Evolutionary conservation across 2,113 vertebrate species (phyloP).

Genomic region (Gallinago undulata): DNA sequence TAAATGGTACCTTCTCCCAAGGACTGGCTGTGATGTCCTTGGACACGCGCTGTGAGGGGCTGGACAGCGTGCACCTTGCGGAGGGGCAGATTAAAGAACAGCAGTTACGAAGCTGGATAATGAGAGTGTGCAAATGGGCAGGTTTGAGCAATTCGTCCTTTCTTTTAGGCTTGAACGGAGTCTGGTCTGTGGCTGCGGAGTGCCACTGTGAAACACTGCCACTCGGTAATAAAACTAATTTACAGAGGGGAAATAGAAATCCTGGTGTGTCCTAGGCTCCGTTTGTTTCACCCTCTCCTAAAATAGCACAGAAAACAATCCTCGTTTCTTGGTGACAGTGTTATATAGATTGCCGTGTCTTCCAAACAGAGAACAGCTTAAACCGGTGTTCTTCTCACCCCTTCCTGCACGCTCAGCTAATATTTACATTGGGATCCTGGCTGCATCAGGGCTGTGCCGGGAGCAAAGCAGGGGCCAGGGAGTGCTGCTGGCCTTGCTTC

Average conservation of each 20-base stretch:
- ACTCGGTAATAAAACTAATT: constrained; percentile 11
- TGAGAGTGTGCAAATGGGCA: background rate
- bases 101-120: background rate
- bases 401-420: background rate
- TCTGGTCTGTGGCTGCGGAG: background rate
- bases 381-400: constrained; percentile 1
- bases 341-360: constrained; percentile 15
- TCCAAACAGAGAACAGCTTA: background rate
- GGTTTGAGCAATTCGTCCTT: background rate
- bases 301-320: constrained; percentile 43
- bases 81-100: background rate
- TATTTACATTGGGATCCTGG: constrained; percentile 23
- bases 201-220: background rate
- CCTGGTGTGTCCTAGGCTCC: background rate
- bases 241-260: constrained; percentile 13
- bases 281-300: constrained; percentile 19
- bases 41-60: background rate
- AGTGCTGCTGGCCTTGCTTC: background rate
- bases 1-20: background rate
- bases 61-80: background rate
- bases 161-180: background rate
- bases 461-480: background rate
- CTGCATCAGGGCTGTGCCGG: background rate
- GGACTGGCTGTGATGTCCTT: background rate
- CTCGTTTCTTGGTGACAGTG: constrained; percentile 30